Evolutionary conservation across 1,140 invertebrate genomes (phyloP).

Genomic region (Aphis craccivora): DNA sequence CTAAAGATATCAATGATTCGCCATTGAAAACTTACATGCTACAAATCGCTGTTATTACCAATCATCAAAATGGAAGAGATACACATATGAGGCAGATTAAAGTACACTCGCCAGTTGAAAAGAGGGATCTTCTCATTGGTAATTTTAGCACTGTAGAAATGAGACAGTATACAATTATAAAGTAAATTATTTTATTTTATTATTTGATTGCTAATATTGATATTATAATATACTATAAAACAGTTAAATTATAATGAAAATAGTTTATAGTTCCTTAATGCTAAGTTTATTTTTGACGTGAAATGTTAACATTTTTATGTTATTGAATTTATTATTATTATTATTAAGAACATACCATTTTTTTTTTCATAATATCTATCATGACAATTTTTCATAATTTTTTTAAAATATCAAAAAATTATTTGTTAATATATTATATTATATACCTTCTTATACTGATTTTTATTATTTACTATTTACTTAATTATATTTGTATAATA

Average conservation of each 20-base stretch:
- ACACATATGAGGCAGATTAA: slow-evolving; percentile 98
- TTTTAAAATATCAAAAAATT: not conserved
- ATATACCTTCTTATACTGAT: not conserved
- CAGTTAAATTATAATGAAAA: not conserved
- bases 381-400: not conserved
- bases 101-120: slow-evolving; percentile 90
- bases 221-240: not conserved
- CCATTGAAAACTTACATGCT: slow-evolving; percentile 95
- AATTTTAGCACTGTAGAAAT: slow-evolving; percentile 84
- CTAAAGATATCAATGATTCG: slow-evolving; percentile 87
- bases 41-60: slow-evolving; percentile 95
- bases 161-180: slow-evolving; percentile 71
- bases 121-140: slow-evolving; percentile 73
- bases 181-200: slow-evolving; percentile 32
- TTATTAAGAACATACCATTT: not conserved
- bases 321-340: not conserved
- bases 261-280: not conserved
- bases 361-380: not conserved
- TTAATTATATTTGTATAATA: not conserved
- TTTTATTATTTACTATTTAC: not conserved
- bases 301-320: not conserved
- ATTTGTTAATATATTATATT: not conserved
- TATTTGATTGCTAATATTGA: not conserved
- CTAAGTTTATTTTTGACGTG: not conserved
- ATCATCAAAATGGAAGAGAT: slow-evolving; percentile 98